Conservation (phyloP, 2,113 vertebrate genomes). For the Condylura cristata region DNA sequence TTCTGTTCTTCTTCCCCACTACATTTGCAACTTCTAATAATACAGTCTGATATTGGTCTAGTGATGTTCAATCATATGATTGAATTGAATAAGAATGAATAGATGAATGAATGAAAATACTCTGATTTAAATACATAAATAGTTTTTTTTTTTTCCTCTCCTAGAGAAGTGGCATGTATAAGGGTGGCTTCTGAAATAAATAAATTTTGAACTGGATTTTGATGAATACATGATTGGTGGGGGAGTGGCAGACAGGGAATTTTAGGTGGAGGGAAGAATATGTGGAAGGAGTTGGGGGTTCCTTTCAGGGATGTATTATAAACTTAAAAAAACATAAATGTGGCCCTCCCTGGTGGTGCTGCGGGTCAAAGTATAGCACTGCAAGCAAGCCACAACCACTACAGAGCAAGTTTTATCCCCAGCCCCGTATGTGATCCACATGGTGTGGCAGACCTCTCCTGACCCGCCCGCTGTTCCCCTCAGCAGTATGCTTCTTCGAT, state of each 20-base stretch:
- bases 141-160: background rate
- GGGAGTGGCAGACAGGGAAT: background rate
- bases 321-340: background rate
- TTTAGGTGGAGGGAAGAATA: background rate
- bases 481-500: too few species aligned
- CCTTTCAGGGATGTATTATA: background rate
- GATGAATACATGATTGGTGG: background rate
- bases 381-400: too few species aligned
- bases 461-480: too few species aligned
- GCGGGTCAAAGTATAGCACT: too few species aligned
- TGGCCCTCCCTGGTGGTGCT: too few species aligned
- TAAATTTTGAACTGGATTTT: background rate
- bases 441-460: too few species aligned
- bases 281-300: rapidly evolving
- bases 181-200: background rate
- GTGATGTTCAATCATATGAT: background rate
- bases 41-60: background rate
- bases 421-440: too few species aligned
- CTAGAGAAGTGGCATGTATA: background rate
- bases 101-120: background rate
- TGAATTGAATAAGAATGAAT: background rate
- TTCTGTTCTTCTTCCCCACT: background rate
- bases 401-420: too few species aligned
- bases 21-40: background rate
- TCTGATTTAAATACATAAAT: background rate